Percentiles rank a stretch among this genome's conserved stretches.
These are phyloP conservation scores for Cynopterus brachyotis DNA, from an alignment of 2,113 vertebrate genomes.

Conservation along the genomic window DNA sequence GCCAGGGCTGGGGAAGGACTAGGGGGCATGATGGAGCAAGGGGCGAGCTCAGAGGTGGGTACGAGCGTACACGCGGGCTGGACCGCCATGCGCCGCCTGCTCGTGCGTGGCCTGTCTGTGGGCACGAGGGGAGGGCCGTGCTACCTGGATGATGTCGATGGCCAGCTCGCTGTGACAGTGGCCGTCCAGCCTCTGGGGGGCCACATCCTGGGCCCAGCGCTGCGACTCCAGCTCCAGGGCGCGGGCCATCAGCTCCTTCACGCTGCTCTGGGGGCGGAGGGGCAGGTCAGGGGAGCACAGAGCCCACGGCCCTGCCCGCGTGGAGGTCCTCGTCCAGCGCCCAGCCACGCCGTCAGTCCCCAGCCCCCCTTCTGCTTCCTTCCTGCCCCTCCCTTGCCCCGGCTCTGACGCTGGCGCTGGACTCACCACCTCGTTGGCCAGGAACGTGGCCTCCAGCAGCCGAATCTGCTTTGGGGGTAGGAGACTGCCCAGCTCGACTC, in stretches of 20 bases:
- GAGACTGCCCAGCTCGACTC: constrained; percentile 84
- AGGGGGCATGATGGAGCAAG: accelerated
- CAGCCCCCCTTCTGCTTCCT: background rate
- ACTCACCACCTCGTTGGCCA: constrained; percentile 87
- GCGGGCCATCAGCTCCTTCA: constrained; percentile 81
- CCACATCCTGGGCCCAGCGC: constrained; percentile 82
- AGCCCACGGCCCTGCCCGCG: background rate
- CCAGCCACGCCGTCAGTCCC: accelerated
- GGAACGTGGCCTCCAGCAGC: constrained; percentile 85
- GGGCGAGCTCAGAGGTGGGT: too few species aligned
- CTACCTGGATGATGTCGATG: constrained; percentile 92
- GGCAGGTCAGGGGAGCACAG: background rate
- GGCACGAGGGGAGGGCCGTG: accelerated
- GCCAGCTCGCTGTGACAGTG: constrained; percentile 89
- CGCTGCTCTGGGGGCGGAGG: constrained; percentile 61
- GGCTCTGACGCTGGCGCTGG: accelerated
- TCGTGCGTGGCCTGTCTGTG: accelerated
- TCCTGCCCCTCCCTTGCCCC: background rate
- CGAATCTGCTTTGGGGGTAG: constrained; percentile 80
- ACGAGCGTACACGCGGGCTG: accelerated
- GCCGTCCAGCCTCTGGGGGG: constrained; percentile 84
- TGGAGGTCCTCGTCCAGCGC: background rate
- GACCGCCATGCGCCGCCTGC: accelerated
- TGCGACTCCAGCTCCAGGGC: constrained; percentile 87
- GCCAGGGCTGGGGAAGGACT: background rate